Conservation (phyloP, 2,888 invertebrate species). For the Germaria angustata region DNA sequence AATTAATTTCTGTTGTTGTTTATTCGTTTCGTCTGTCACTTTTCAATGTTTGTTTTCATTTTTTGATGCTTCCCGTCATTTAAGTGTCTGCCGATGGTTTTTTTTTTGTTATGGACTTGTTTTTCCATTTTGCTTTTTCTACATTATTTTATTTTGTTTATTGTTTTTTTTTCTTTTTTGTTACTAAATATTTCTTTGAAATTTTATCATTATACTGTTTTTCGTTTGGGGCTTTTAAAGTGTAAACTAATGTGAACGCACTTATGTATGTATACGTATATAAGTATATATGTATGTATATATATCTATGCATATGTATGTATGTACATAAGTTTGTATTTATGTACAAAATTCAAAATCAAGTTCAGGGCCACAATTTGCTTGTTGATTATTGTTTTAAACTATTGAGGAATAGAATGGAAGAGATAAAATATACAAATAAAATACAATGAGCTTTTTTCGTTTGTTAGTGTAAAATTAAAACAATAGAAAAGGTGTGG, state of each 20-base stretch:
- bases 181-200: background rate
- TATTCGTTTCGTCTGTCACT: background rate
- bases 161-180: conserved; percentile 4
- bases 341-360: conserved; percentile 48
- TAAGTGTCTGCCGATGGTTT: background rate
- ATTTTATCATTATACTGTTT: conserved; percentile 8
- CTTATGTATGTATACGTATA: background rate
- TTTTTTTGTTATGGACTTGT: background rate
- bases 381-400: conserved; percentile 32
- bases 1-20: background rate
- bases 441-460: no score
- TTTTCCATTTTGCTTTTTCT: background rate
- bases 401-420: conserved; percentile 28
- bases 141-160: conserved; percentile 28
- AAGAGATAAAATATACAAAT: background rate
- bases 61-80: background rate
- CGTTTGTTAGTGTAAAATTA: no score
- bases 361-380: conserved; percentile 58
- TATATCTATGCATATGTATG: background rate
- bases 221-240: conserved; percentile 11
- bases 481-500: no score
- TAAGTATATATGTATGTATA: background rate
- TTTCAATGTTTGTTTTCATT: conserved; percentile 11
- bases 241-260: conserved; percentile 7
- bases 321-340: background rate